A percentile compares a stretch with the other conserved stretches of the same genome.
Evolutionary conservation across 2,888 invertebrate species (phyloP).

Genomic region (Noctuana brunneofusca): DNA sequence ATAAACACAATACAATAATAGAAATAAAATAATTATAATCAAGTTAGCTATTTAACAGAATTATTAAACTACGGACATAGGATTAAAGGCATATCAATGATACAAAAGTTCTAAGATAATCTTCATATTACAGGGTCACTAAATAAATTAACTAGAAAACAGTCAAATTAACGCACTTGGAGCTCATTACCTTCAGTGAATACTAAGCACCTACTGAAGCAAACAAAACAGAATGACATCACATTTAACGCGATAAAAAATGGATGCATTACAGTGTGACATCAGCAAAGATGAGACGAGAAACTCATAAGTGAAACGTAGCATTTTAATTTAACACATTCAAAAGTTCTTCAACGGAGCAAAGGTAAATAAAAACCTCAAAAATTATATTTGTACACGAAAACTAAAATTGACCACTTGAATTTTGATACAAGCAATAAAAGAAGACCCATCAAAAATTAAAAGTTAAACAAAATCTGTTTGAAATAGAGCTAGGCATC

Average conservation of each 20-base stretch:
- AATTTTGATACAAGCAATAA: conserved; percentile 4
- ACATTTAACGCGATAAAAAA: conserved; percentile 42
- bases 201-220: neutral
- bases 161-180: neutral
- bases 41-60: neutral
- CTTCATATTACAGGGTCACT: neutral
- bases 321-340: neutral
- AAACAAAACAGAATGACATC: conserved; percentile 45
- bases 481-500: neutral
- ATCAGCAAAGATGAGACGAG: conserved; percentile 45
- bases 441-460: neutral
- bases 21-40: neutral
- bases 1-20: neutral
- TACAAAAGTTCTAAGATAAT: neutral
- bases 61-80: neutral
- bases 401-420: neutral
- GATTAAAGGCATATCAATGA: too few relatives aligned
- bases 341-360: neutral
- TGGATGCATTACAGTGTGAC: conserved; percentile 45
- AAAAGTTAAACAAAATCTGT: neutral
- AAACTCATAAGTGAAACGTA: conserved; percentile 35
- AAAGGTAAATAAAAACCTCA: neutral
- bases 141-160: neutral
- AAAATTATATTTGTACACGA: conserved; percentile 2
- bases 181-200: neutral